Evolutionary conservation across 1,140 invertebrate species (phyloP).

Genomic region (Drosophila bocqueti): DNA sequence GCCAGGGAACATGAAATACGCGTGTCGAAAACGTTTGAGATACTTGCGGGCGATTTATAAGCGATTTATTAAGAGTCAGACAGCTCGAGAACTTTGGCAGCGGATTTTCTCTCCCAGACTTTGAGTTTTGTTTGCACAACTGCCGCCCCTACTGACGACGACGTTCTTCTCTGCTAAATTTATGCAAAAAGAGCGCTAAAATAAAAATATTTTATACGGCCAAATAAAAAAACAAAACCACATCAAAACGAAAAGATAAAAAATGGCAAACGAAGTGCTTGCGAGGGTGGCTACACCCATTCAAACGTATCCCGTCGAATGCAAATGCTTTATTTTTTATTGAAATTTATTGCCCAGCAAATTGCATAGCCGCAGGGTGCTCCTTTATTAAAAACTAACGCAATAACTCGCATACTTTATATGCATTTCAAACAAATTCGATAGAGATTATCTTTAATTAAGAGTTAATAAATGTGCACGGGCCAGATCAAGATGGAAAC

Average conservation of each 20-base stretch:
- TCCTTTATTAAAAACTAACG: slow-evolving; percentile 46
- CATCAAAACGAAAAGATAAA: slow-evolving; percentile 38
- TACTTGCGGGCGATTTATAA: slow-evolving; percentile 69
- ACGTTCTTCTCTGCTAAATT: slow-evolving; percentile 30
- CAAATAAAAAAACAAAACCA: slow-evolving; percentile 21
- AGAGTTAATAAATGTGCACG: slow-evolving; percentile 43
- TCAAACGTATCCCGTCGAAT: slow-evolving; percentile 8
- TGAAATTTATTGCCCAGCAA: slow-evolving; percentile 43
- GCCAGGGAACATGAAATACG: slow-evolving; percentile 54
- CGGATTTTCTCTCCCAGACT: slow-evolving; percentile 34
- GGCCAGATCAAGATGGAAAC: slow-evolving; percentile 38
- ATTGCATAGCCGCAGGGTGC: slow-evolving; percentile 55
- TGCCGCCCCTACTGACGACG: slow-evolving; percentile 33
- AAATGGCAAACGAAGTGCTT: slow-evolving; percentile 70
- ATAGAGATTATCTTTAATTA: slow-evolving; percentile 49
- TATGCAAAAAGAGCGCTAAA: slow-evolving; percentile 43
- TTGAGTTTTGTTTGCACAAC: slow-evolving; percentile 67
- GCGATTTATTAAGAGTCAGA: slow-evolving; percentile 65
- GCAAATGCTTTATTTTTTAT: slow-evolving; percentile 42
- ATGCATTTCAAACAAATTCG: slow-evolving; percentile 33
- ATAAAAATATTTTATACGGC: slow-evolving; percentile 43
- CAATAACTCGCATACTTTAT: slow-evolving; percentile 40
- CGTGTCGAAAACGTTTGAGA: slow-evolving; percentile 67
- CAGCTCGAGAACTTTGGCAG: slow-evolving; percentile 21
- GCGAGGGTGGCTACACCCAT: slow-evolving; percentile 35